Evolutionary conservation across 1,140 invertebrate genomes (phyloP), one percentile per base, ranked within the genome.

Genomic region (Marisa cornuarietis): DNA sequence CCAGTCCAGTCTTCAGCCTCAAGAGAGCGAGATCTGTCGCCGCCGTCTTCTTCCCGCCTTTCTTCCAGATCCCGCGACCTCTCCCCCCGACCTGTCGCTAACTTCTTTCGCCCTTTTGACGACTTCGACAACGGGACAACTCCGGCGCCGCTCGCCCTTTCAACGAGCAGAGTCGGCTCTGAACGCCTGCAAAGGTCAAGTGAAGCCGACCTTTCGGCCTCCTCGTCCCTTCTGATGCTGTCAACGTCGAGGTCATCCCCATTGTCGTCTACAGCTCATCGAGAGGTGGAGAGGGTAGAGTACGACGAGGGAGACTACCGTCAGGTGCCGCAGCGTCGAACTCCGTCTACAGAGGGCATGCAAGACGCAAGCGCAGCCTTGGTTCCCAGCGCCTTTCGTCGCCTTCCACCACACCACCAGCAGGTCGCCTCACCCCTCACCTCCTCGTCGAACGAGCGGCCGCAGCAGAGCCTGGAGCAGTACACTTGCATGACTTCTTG

Each of bases 201-300:
- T 63, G 76, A 77, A 51, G 76, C 62, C 65, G 76, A 77, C 63
- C 76, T 77, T 31, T 52, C 49, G 22, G 63, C 62, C 11, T 77
- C 76, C 26, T 69, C 63, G 22, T 68, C 76, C 11, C 76, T 77
- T 10, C 76, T 77, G 42, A n/a, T 69, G 62, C 76, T 77, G 18
- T 77, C 76, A 42, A 63, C 49, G 42, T 51, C 76, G 13, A 54
- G 62, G 18, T 5, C 63, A 22, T 22, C 73, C 11, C 22, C 13
- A n/a, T 18, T 42, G 7, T 14, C 26, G 16, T 24, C 9, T 13
- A 62, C 73, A 22, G 7, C 71, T 54, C n/a, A 16, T 51, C 71
- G 20, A 22, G 14, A 51, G 51, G 9, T 14, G 42, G 69, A 71
- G 69, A 22, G 42, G n/a, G 6, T 13, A 13, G 65, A n/a, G 65